Evolutionary conservation across 2,113 vertebrate genomes (phyloP), one percentile per base, ranked within the genome.

Genomic region (Halcyon senegalensis): DNA sequence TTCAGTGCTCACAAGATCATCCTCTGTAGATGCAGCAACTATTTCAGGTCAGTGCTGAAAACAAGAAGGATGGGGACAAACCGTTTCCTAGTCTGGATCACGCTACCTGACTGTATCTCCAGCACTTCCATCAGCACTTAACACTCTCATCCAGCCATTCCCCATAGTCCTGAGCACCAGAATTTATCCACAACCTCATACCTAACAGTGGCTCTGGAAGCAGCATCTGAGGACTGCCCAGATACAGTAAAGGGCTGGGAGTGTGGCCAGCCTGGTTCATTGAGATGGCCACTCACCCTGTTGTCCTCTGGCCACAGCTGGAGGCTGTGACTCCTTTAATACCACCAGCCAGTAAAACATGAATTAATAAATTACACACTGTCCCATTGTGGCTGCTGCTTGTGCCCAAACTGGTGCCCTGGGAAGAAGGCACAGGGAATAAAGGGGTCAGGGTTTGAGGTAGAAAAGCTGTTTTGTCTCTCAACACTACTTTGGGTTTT

Each of bases 1-100:
- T 98, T 98, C 94, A 98, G 96, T 13, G 98, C 97, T 75, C 98
- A 99, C 94, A 99, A 98, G 97, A 98, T 98, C 97, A 98, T 99
- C 95, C 97, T 99, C 35, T 99, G 98, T 82, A 98, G 98, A 94
- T 99, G 98, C 95, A 99, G 98, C 66, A 93, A 94, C 74, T 99
- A 98, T 56, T 99, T 99, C 96, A 98, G 98, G 98, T 98, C 70
- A 97, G 97, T 73, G 39, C 66, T 33, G 18, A 50, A 31, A 60
- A 44, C 25, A 20, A 62, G 60, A 30, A 43, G 74, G 18, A n/a
- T 1, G 4, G 84, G 76, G 53, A 56, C 82, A 37, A 41, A 20
- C 2, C 13, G n/a, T 2, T 25, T 21, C 89, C 46, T 7, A 12
- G 21, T 6, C 77, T 18, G 41, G 8, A 16, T 31, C 81, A 37